phyloP scores from a whole-genome alignment of 2,888 invertebrate species.

The Mimas tiliae region DNA sequence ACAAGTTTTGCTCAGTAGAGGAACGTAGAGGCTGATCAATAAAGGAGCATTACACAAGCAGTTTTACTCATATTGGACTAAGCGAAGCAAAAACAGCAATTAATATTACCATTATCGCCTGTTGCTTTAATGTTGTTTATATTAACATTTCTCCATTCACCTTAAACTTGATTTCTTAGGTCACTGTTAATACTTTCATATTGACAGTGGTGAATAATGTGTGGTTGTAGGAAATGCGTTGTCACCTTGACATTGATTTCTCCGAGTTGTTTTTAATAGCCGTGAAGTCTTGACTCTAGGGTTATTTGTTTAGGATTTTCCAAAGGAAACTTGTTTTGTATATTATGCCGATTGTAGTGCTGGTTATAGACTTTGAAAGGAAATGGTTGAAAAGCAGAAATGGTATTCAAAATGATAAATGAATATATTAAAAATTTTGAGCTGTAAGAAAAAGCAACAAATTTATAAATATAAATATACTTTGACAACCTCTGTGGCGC shows the following conservation, averaged over 20 bases:
- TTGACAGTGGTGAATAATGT: slow-evolving; percentile 1
- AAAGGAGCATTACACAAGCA: background rate
- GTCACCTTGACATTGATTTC: slow-evolving; percentile 17
- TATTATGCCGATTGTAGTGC: background rate
- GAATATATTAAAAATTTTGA: background rate
- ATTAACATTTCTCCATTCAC: slow-evolving; percentile 17
- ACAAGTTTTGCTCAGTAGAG: too few species aligned
- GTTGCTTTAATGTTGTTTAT: background rate
- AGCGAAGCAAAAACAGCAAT: background rate
- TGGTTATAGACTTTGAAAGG: background rate
- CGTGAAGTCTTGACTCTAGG: background rate
- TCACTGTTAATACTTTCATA: slow-evolving; percentile 15
- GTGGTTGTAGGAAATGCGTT: background rate
- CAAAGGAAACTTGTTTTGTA: background rate
- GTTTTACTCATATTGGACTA: background rate
- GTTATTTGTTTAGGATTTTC: background rate
- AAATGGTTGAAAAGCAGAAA: too few species aligned
- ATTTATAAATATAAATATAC: background rate
- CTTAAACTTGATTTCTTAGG: slow-evolving; percentile 14
- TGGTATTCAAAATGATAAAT: background rate
- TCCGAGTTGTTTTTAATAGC: slow-evolving; percentile 4
- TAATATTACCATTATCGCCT: background rate
- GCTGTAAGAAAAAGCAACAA: background rate
- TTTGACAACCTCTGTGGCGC: too few species aligned
- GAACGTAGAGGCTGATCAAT: background rate